These are phyloP conservation scores for Leptobrachium leishanense DNA, from an alignment of 2,113 vertebrate species.

Conservation along the genomic window DNA sequence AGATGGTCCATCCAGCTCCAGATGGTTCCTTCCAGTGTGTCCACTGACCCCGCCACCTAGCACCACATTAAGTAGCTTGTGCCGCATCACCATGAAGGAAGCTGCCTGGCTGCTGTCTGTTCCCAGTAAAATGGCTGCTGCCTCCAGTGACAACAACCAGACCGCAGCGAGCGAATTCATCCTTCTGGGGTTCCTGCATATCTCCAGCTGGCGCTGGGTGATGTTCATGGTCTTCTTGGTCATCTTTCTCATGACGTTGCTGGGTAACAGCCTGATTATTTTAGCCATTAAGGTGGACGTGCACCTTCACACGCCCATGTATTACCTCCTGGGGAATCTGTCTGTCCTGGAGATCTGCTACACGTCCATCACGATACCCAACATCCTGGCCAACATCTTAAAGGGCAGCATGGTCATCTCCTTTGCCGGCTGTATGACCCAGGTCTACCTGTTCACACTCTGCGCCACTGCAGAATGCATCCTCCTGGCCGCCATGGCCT, in stretches of 20 bases:
- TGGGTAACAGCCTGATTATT: slow-evolving; percentile 33
- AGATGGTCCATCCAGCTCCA: no score
- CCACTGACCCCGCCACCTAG: no score
- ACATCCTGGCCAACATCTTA: not conserved
- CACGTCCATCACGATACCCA: slow-evolving; percentile 21
- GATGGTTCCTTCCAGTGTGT: no score
- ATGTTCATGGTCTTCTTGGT: slow-evolving; percentile 8
- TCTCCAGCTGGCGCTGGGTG: not conserved
- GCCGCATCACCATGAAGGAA: no score
- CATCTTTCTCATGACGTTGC: slow-evolving; percentile 13
- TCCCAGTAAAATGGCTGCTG: no score
- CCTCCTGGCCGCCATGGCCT: slow-evolving; percentile 28
- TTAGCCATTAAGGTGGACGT: slow-evolving; percentile 1
- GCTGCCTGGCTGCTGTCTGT: no score
- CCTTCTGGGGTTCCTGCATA: slow-evolving; percentile 12
- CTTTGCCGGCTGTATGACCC: slow-evolving; percentile 16
- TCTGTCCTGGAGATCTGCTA: slow-evolving; percentile 32
- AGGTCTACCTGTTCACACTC: slow-evolving; percentile 23
- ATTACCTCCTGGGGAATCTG: slow-evolving; percentile 21
- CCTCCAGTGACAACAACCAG: not conserved
- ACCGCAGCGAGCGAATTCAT: not conserved
- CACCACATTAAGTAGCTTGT: no score
- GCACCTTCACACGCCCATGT: slow-evolving; percentile 30
- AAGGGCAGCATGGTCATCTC: slow-evolving; percentile 5
- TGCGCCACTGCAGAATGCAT: slow-evolving; percentile 29